These are phyloP conservation scores for Nymphalis c-album DNA, from an alignment of 2,888 invertebrate genomes.

Conservation along the genomic window DNA sequence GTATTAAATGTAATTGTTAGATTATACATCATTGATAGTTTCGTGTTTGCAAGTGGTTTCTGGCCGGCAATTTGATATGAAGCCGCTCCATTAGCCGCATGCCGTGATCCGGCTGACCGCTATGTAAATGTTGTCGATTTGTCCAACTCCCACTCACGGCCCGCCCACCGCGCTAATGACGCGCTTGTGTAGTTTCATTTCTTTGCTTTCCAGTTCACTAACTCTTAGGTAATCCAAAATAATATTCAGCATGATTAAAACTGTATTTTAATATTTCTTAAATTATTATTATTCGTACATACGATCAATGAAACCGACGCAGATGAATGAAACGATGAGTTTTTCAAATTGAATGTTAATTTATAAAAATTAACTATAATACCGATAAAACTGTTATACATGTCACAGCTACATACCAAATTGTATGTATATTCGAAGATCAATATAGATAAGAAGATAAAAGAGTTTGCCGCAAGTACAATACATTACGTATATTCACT, in stretches of 20 bases:
- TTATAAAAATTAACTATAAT: too few species aligned
- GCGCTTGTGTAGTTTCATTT: constrained; percentile 21
- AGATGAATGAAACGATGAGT: too few species aligned
- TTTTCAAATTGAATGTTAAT: too few species aligned
- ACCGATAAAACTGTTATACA: too few species aligned
- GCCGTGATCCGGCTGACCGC: constrained; percentile 42
- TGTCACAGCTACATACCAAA: too few species aligned
- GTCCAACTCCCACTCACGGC: constrained; percentile 33
- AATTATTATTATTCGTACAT: too few species aligned
- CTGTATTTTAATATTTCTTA: too few species aligned
- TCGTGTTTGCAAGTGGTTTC: constrained; percentile 34
- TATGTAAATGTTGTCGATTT: constrained; percentile 41
- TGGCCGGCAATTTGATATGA: constrained; percentile 47
- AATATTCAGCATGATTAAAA: not conserved
- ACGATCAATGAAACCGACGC: too few species aligned
- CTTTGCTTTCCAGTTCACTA: constrained; percentile 12
- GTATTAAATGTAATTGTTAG: constrained; percentile 9
- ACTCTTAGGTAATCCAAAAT: not conserved
- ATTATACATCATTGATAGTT: constrained; percentile 2
- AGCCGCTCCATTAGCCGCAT: constrained; percentile 50
- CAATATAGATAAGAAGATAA: too few species aligned
- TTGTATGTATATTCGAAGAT: too few species aligned
- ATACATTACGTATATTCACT: too few species aligned
- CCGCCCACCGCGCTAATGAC: constrained; percentile 28
- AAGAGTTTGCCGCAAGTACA: too few species aligned